Evolutionary conservation across 2,113 vertebrate species (phyloP).

Genomic region (Glaucidium brasilianum): DNA sequence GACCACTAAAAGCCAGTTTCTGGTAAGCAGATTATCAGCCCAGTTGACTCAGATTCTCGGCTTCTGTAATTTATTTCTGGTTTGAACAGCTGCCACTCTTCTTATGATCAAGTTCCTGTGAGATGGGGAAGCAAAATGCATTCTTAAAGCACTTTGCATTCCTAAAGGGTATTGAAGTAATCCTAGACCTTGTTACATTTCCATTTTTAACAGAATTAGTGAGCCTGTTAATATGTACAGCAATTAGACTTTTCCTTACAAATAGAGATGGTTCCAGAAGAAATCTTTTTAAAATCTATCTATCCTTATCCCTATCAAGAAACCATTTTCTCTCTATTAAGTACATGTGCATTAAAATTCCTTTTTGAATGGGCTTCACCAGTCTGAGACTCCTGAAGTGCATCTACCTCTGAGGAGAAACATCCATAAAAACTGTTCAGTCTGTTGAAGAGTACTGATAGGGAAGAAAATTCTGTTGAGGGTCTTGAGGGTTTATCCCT

Average conservation of each 20-base stretch:
- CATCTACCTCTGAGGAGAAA: neutral
- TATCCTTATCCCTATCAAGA: neutral
- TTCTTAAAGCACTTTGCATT: slow-evolving; percentile 6
- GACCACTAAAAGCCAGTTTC: neutral
- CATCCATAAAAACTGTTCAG: neutral
- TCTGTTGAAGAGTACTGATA: neutral
- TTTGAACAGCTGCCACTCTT: slow-evolving; percentile 14
- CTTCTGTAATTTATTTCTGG: neutral
- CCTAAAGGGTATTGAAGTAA: slow-evolving; percentile 7
- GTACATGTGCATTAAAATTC: neutral
- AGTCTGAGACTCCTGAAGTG: neutral
- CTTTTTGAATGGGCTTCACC: neutral
- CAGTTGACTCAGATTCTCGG: neutral
- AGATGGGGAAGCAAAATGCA: neutral
- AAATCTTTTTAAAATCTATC: neutral
- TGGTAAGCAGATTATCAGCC: neutral
- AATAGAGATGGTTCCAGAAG: neutral
- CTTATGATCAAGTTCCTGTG: neutral
- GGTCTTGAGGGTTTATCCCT: neutral
- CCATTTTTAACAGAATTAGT: slow-evolving; percentile 50
- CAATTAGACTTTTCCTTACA: slow-evolving; percentile 29
- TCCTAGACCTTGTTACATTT: slow-evolving; percentile 37
- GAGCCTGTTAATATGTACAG: neutral
- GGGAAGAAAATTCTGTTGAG: neutral
- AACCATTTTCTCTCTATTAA: neutral